phyloP scores from a whole-genome alignment of 1,140 invertebrate species.

The Papilio polyxenes region DNA sequence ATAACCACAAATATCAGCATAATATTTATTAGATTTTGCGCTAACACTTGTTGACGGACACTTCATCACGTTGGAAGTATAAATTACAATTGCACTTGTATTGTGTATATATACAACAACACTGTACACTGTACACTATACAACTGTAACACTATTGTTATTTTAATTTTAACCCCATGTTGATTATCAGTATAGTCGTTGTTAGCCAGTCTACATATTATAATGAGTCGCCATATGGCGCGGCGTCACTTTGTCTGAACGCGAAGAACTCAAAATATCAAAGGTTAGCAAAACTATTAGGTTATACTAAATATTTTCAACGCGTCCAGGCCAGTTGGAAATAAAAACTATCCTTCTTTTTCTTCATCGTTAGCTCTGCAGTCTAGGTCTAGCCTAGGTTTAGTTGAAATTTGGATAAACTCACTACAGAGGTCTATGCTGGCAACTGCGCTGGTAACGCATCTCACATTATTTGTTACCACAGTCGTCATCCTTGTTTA shows the following conservation, averaged over 20 bases:
- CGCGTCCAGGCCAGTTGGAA: too few species aligned
- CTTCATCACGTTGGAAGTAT: constrained; percentile 6
- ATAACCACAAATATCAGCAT: not conserved
- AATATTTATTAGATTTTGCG: not conserved
- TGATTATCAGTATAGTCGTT: not conserved
- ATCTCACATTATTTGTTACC: too few species aligned
- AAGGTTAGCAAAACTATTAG: too few species aligned
- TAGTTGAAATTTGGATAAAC: too few species aligned
- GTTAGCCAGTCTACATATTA: not conserved
- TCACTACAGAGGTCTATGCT: too few species aligned
- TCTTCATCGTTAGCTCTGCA: too few species aligned
- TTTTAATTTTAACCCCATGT: not conserved
- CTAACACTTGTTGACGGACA: not conserved
- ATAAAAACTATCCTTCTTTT: too few species aligned
- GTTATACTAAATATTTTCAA: too few species aligned
- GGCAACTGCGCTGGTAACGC: too few species aligned
- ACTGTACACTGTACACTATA: too few species aligned
- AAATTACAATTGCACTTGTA: not conserved
- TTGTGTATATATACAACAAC: not conserved
- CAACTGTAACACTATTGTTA: not conserved
- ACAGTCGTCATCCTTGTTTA: too few species aligned
- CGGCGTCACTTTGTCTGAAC: not conserved
- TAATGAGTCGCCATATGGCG: not conserved
- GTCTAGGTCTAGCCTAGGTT: too few species aligned
- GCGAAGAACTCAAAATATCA: not conserved